phyloP scores from a whole-genome alignment of 2,888 invertebrate species.

The Heliconius hortense region DNA sequence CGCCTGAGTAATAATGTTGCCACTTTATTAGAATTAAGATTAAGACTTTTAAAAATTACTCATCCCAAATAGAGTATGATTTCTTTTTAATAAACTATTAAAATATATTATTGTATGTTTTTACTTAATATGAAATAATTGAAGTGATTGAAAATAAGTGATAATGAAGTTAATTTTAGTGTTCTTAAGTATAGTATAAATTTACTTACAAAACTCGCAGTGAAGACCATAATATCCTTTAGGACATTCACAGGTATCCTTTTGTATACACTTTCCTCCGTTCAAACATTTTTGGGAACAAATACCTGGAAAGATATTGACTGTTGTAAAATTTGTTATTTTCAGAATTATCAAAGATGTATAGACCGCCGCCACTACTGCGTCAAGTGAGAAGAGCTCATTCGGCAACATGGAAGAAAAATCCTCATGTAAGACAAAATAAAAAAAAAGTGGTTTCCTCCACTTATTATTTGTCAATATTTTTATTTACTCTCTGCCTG shows the following conservation, averaged over 20 bases:
- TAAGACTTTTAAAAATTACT: too few relatives aligned
- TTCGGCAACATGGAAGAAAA: conserved; percentile 69
- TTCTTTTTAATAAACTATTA: background rate
- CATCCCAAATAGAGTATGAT: background rate
- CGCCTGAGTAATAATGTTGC: background rate
- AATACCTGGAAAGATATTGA: conserved; percentile 85
- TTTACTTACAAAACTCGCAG: conserved; percentile 94
- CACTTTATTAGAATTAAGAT: background rate
- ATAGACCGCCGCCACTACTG: conserved; percentile 53
- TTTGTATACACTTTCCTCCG: conserved; percentile 96
- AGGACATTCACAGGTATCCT: conserved; percentile 95
- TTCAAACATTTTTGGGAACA: conserved; percentile 95
- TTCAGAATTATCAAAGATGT: conserved; percentile 50
- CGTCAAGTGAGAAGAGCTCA: conserved; percentile 61
- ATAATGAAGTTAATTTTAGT: too few relatives aligned
- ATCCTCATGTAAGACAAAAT: conserved; percentile 63
- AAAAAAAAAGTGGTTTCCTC: background rate
- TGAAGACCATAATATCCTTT: conserved; percentile 94
- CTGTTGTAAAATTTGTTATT: conserved; percentile 31
- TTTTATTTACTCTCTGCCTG: too few relatives aligned
- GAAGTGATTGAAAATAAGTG: too few relatives aligned
- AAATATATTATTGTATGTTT: background rate
- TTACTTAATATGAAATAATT: background rate
- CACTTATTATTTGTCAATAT: background rate
- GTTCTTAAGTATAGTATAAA: background rate